phyloP scores from a whole-genome alignment of 2,797 vertebrate genomes.

The Silurus aristotelis region DNA sequence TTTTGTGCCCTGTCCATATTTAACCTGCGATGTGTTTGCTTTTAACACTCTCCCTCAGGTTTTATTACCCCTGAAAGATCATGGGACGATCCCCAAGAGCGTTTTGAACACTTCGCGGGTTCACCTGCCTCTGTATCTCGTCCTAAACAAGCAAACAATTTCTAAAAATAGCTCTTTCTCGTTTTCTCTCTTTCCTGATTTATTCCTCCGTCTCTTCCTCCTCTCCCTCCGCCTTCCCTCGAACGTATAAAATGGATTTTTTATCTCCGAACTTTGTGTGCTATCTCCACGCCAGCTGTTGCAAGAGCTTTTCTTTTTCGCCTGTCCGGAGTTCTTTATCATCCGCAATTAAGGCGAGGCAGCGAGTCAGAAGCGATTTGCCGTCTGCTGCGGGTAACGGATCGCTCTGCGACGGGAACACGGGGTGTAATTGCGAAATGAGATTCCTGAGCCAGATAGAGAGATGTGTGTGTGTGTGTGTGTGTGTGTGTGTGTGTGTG shows the following conservation, averaged over 20 bases:
- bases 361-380: conserved; percentile 42
- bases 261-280: conserved; percentile 28
- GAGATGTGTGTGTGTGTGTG: not conserved
- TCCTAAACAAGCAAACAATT: not conserved
- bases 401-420: conserved; percentile 29
- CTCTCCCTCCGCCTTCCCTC: not conserved
- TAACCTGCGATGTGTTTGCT: not conserved
- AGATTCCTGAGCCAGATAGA: conserved; percentile 30
- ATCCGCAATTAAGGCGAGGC: conserved; percentile 45
- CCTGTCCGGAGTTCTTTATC: conserved; percentile 46
- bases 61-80: not conserved
- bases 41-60: too few relatives aligned
- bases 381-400: conserved; percentile 39
- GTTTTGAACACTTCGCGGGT: not conserved
- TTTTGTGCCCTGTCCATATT: not conserved
- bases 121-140: not conserved
- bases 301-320: not conserved
- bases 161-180: conserved; percentile 10
- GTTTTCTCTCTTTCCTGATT: not conserved
- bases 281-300: conserved; percentile 45
- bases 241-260: conserved; percentile 29
- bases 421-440: conserved; percentile 39
- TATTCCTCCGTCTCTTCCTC: conserved; percentile 7
- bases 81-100: too few relatives aligned
- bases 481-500: conserved; percentile 7